Base-by-base conservation (phyloP, 2,797 vertebrate genomes). In the Hylomyscus alleni region DNA sequence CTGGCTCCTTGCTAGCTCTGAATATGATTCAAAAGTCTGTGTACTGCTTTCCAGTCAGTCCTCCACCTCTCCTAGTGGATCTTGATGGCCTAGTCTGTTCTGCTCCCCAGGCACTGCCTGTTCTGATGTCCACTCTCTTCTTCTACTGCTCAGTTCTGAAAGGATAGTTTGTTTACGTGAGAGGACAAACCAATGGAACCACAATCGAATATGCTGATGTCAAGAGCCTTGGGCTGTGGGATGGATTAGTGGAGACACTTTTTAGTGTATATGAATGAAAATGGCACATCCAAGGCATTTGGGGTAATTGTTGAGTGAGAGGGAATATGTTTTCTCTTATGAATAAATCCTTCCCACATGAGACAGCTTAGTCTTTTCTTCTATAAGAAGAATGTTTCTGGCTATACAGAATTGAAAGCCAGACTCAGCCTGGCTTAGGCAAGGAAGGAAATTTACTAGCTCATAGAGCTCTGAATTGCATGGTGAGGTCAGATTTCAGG, bases 311-410 rank as follows among this genome's bases (percentile, higher is more conserved):
- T 19, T 29, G 58, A 89, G 44, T 85, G 14, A 67, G 47, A 78
- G 50, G 47, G 12, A 76, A 37, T 80, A 65, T n/a, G 65, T 95
- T 94, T 90, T 90, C 65, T 90, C 60, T 40, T 60, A 50, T 44
- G 85, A 92, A 91, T 73, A 62, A 80, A 78, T 67, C 78, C 80
- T 92, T 94, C 77, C 67, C 77, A 47, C 2, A n/a, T 94, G 22
- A 77, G n/a, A 89, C 24, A 65, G 37, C 11, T 85, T 67, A 81
- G 58, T 12, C 56, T 6, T 92, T 54, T 14, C 34, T 93, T 93
- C 34, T 77, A 2, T 84, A 81, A 56, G 47, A 83, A 90, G 85
- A 47, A 76, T 80, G 40, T 83, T 97, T 83, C 75, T 93, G 52
- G 37, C 60, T 94, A 52, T 31, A 76, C n/a, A 37, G 86, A 95